A percentile compares a stretch with the other conserved stretches of the same genome.
phyloP scores from a whole-genome alignment of 2,888 invertebrate species.

The Sceliomorpha sp. region DNA sequence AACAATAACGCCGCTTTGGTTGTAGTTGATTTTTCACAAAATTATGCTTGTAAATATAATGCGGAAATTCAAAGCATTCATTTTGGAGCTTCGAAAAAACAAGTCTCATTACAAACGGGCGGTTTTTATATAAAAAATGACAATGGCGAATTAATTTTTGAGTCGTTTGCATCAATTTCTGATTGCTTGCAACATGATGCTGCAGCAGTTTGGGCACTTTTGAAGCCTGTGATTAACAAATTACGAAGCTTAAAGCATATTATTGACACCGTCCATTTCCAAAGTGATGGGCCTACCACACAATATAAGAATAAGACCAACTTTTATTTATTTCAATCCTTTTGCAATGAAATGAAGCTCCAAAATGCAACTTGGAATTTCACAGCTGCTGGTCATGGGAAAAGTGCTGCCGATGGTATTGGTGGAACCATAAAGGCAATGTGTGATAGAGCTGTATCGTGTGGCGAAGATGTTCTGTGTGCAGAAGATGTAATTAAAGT shows the following conservation, averaged over 20 bases:
- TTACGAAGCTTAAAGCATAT: conserved; percentile 3
- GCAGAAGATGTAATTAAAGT: neutral
- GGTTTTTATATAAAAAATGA: conserved; percentile 13
- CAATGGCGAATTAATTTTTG: neutral
- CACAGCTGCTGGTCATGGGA: conserved; percentile 10
- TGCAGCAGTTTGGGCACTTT: conserved; percentile 9
- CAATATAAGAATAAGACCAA: conserved; percentile 18
- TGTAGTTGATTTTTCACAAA: conserved; percentile 29
- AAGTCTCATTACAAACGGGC: conserved; percentile 16
- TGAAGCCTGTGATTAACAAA: conserved; percentile 5
- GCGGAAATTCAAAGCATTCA: conserved; percentile 24
- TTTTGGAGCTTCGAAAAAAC: conserved; percentile 27
- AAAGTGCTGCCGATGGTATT: conserved; percentile 23
- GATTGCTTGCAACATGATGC: conserved; percentile 14
- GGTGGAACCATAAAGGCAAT: conserved; percentile 12
- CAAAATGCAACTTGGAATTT: conserved; percentile 10
- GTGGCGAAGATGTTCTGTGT: conserved; percentile 2
- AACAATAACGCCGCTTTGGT: conserved; percentile 11
- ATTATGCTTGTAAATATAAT: conserved; percentile 27
- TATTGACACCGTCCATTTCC: no score
- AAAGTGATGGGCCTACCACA: conserved; percentile 10
- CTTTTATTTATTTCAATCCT: no score
- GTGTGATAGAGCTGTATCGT: no score
- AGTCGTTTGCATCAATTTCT: conserved; percentile 1
- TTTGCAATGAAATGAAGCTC: conserved; percentile 7